Base-by-base conservation (phyloP, 2,113 vertebrate species). In the Trematocara stigmaticum region DNA sequence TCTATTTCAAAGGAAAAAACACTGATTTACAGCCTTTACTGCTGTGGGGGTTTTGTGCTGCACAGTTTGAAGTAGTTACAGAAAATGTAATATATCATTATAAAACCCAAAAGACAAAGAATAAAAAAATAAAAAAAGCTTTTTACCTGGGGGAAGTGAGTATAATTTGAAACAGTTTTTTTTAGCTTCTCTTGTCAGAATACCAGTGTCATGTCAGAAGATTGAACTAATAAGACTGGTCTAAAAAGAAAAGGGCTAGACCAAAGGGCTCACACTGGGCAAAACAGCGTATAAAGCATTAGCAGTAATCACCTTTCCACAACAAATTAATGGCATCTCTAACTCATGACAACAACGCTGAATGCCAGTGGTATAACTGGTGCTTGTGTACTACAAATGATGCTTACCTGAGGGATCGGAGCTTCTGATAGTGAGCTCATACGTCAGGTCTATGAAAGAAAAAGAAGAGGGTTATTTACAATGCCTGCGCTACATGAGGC, bases 361-460 rank as follows among this genome's bases (percentile, higher is more conserved):
- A 79, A 56, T 35, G 13, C 34, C 13, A 16, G 35, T 3, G 20
- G 29, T 76, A 69, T 31, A 86, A 23, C 12, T 34, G 64, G 69
- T 38, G 20, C 2, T n/a, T 82, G 64, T 79, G 78, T 64, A 3
- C 7, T 56, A 6, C 11, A 82, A 31, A 76, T 49, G 35, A 76
- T 51, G 78, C 90, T 98, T 97, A 99, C 99, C 98, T 96, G 97
- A 95, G 15, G 96, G 95, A 57, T 98, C 97, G 1, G 97, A 97
- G 94, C 96, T 97, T 93, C 97, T 98, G 87, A 98, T 95, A 6
- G 97, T 98, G 95, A 99, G 96, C 92, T 99, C 98, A 35, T 99
- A 99, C 1, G 98, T 99, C 93, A 99, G 92, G 93, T 99, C 99
- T 99, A 92, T 88, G 93, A 93, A 91, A 88, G 90, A 90, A 74